phyloP scores from a whole-genome alignment of 2,113 vertebrate genomes.

The Hippocampus guttulatus region DNA sequence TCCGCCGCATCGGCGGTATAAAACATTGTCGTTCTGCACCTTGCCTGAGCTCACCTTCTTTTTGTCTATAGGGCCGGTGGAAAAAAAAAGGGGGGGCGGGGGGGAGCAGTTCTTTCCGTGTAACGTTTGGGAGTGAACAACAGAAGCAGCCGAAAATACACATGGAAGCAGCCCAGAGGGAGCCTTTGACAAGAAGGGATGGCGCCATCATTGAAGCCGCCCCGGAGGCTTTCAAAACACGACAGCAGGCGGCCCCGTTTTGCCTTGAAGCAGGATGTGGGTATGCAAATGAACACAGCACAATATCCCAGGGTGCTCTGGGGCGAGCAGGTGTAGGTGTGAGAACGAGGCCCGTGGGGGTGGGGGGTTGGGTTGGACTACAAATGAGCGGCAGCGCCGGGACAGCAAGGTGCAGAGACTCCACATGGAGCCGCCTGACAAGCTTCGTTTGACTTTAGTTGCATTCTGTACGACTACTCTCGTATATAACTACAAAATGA shows the following conservation, averaged over 20 bases:
- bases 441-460: slow-evolving; percentile 28
- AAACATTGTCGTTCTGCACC: not conserved
- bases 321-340: slow-evolving; percentile 46
- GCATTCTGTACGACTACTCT: not conserved
- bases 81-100: not conserved
- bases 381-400: slow-evolving; percentile 55
- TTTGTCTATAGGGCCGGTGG: not conserved
- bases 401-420: slow-evolving; percentile 13
- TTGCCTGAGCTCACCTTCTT: not conserved
- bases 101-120: not conserved
- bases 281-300: slow-evolving; percentile 53
- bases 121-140: slow-evolving; percentile 4
- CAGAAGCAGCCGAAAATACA: slow-evolving; percentile 26
- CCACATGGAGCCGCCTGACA: slow-evolving; percentile 10
- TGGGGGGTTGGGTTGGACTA: slow-evolving; percentile 22
- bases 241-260: slow-evolving; percentile 25
- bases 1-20: no score
- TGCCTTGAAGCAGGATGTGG: slow-evolving; percentile 35
- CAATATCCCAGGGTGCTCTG: slow-evolving; percentile 38
- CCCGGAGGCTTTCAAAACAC: slow-evolving; percentile 32
- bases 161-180: slow-evolving; percentile 19
- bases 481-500: no score
- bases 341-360: slow-evolving; percentile 34
- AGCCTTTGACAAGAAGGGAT: slow-evolving; percentile 40
- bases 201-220: slow-evolving; percentile 40